Evolutionary conservation across 2,113 vertebrate species (phyloP).

Genomic region (Cyanoliseus patagonus): DNA sequence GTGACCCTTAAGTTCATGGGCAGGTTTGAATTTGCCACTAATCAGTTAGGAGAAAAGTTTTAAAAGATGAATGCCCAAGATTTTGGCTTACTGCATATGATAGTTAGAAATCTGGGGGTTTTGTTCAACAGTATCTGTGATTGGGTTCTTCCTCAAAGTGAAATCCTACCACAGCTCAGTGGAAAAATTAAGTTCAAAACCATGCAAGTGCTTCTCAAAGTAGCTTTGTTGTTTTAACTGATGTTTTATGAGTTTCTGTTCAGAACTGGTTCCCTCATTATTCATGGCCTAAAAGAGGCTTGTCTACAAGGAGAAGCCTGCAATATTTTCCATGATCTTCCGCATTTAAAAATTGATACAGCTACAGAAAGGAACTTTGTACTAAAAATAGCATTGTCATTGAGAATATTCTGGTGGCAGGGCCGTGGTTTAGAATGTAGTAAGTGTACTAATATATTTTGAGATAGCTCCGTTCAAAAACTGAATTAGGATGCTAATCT

Average conservation of each 20-base stretch:
- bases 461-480: neutral
- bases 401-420: neutral
- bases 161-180: neutral
- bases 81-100: neutral
- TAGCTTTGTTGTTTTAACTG: neutral
- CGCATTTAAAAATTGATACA: neutral
- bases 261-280: neutral
- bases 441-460: neutral
- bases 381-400: neutral
- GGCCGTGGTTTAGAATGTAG: neutral
- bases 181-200: neutral
- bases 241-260: neutral
- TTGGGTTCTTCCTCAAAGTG: neutral
- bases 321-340: neutral
- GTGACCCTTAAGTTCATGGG: slow-evolving; percentile 1
- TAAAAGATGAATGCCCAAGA: neutral
- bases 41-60: neutral
- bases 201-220: neutral
- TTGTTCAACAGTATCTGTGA: neutral
- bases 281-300: neutral
- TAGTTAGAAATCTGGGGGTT: neutral
- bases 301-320: neutral
- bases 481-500: neutral
- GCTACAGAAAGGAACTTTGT: neutral
- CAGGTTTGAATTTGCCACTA: neutral